phyloP scores from a whole-genome alignment of 2,797 vertebrate genomes.

The Ceyx erithaca region DNA sequence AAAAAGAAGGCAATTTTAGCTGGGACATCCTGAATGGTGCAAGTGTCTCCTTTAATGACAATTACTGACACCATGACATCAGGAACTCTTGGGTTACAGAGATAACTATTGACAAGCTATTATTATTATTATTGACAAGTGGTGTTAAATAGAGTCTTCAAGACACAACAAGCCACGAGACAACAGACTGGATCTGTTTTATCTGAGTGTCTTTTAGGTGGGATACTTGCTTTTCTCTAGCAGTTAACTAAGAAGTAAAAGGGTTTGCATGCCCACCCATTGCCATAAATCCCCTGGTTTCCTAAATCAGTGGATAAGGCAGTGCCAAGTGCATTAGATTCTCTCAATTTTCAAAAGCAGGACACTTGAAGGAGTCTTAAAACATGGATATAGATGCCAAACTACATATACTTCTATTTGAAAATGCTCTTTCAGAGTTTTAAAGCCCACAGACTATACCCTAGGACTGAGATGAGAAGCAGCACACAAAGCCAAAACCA shows the following conservation, averaged over 20 bases:
- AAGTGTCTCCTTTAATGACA: neutral
- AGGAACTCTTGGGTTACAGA: neutral
- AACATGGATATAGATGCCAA: neutral
- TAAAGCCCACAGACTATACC: neutral
- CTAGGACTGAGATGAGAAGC: neutral
- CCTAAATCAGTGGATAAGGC: neutral
- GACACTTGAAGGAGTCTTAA: neutral
- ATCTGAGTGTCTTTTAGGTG: neutral
- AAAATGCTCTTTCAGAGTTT: neutral
- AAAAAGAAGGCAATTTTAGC: neutral
- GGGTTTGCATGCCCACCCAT: neutral
- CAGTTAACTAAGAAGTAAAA: neutral
- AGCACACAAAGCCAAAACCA: neutral
- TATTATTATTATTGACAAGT: neutral
- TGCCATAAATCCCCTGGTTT: neutral
- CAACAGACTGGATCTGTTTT: neutral
- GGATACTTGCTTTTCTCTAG: neutral
- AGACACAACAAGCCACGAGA: fast-evolving
- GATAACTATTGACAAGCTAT: neutral
- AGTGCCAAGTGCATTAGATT: neutral
- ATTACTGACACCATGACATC: neutral
- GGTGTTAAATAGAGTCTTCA: neutral
- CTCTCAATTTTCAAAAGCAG: neutral
- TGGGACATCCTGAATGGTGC: neutral
- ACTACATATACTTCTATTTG: neutral